These are phyloP conservation scores for Drosophila antonietae DNA, from an alignment of 2,888 invertebrate genomes.

Conservation along the genomic window DNA sequence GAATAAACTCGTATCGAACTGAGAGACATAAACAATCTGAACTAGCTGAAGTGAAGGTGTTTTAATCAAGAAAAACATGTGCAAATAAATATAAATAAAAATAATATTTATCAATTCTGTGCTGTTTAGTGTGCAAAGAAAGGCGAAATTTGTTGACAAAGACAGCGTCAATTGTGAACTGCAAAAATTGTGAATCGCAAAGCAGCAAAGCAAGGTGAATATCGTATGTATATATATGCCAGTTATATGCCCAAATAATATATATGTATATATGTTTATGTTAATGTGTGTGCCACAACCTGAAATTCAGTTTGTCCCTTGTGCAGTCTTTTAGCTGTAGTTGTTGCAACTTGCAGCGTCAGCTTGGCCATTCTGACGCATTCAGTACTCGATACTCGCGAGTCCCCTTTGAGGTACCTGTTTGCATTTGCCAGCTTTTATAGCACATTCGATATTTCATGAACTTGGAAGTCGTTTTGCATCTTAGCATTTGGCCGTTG, in stretches of 20 bases:
- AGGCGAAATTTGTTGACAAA: constrained; percentile 8
- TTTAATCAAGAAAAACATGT: constrained; percentile 10
- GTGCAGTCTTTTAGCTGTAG: neutral
- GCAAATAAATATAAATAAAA: constrained; percentile 19
- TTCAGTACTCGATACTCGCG: constrained; percentile 24
- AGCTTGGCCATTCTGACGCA: constrained; percentile 14
- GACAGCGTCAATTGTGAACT: constrained; percentile 19
- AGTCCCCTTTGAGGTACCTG: constrained; percentile 38
- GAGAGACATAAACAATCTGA: constrained; percentile 1
- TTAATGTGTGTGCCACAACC: constrained; percentile 38
- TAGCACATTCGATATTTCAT: constrained; percentile 44
- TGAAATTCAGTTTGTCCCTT: constrained; percentile 52
- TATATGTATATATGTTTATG: constrained; percentile 6
- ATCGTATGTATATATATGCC: constrained; percentile 20
- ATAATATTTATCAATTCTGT: constrained; percentile 6
- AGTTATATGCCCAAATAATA: neutral
- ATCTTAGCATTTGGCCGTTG: constrained; percentile 17
- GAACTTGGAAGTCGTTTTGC: constrained; percentile 47
- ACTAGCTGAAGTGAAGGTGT: neutral
- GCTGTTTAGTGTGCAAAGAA: constrained; percentile 6
- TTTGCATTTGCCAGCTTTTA: constrained; percentile 49
- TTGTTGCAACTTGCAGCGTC: constrained; percentile 42
- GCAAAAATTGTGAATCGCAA: constrained; percentile 34
- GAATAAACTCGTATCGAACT: constrained; percentile 38
- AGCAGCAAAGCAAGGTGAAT: constrained; percentile 49